These are phyloP conservation scores for Aethes cnicana DNA, from an alignment of 2,888 invertebrate species.

Conservation along the genomic window DNA sequence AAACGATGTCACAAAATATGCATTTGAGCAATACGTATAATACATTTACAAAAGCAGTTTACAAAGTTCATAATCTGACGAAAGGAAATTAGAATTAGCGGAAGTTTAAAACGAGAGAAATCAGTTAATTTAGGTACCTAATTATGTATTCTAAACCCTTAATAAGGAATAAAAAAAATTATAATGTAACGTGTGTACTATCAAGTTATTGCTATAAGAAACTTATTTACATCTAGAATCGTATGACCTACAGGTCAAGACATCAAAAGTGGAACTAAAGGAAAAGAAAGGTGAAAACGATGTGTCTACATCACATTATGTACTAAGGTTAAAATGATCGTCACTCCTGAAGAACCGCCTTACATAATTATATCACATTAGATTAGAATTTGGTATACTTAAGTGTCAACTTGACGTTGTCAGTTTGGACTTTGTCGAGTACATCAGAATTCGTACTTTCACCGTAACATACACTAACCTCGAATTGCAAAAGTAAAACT, in stretches of 20 bases:
- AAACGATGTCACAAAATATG: constrained; percentile 81
- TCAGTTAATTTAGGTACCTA: constrained; percentile 1
- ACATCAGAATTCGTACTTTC: constrained; percentile 25
- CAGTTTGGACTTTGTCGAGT: constrained; percentile 29
- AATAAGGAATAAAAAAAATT: not conserved
- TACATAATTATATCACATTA: constrained; percentile 71
- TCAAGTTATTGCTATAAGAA: constrained; percentile 67
- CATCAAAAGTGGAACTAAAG: constrained; percentile 63
- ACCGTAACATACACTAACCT: constrained; percentile 29
- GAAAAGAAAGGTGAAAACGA: constrained; percentile 46
- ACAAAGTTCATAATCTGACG: constrained; percentile 45
- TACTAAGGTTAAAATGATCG: constrained; percentile 40
- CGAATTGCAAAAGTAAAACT: constrained; percentile 26
- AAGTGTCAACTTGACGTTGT: constrained; percentile 41
- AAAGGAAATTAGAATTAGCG: constrained; percentile 40
- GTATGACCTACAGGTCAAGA: constrained; percentile 48
- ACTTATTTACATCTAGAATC: constrained; percentile 58
- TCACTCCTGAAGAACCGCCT: constrained; percentile 56
- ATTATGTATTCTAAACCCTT: constrained; percentile 8
- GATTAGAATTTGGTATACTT: constrained; percentile 76
- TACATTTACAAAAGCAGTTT: constrained; percentile 71
- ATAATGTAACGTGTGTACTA: constrained; percentile 27
- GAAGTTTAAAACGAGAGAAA: constrained; percentile 34
- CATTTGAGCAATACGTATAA: constrained; percentile 80
- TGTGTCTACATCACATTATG: constrained; percentile 32